Evolutionary conservation across 2,797 vertebrate species (phyloP), one percentile per base, ranked within the genome.

Genomic region (Labroides dimidiatus): DNA sequence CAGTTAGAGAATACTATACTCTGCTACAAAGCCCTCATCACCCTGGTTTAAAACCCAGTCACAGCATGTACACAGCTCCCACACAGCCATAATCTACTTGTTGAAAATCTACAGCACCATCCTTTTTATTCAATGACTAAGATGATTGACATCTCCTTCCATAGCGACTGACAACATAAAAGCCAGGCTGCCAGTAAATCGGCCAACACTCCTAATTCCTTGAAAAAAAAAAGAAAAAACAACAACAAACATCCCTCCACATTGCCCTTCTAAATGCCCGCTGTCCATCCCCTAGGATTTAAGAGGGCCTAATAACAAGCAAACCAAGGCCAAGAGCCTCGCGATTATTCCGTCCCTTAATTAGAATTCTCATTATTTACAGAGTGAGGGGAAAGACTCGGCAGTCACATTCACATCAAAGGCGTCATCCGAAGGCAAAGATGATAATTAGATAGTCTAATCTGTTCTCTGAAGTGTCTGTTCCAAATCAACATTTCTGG

Each of bases 321-420:
- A 84, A 86, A 87, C 82, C 90, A 91, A 92, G 92, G 91, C 90
- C 91, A 87, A 55, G 69, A 84, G 85, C 89, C 87, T 85, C 60
- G 67, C 78, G 88, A 93, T 94, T 93, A 93, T 93, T 93, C 91
- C 86, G 90, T 80, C 88, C 89, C 90, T 86, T 94, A 94, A 95
- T 95, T 95, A 94, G 88, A 93, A 93, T 93, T 92, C 91, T 94
- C 91, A 94, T 94, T 95, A 93, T 94, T 93, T 93, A 88, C 84
- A 81, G 84, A 92, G 88, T 87, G 83, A 79, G 81, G 84, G 79
- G 74, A 88, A 88, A 90, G 66, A 77, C 85, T 92, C 87, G 57
- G 86, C 90, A 93, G 93, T 92, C 87, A 89, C 89, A 92, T 86
- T 87, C 87, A 90, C 91, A 93, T 93, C 90, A 94, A 93, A 93